These are phyloP conservation scores for Oncorhynchus nerka DNA, from an alignment of 2,113 vertebrate genomes.

Conservation along the genomic window DNA sequence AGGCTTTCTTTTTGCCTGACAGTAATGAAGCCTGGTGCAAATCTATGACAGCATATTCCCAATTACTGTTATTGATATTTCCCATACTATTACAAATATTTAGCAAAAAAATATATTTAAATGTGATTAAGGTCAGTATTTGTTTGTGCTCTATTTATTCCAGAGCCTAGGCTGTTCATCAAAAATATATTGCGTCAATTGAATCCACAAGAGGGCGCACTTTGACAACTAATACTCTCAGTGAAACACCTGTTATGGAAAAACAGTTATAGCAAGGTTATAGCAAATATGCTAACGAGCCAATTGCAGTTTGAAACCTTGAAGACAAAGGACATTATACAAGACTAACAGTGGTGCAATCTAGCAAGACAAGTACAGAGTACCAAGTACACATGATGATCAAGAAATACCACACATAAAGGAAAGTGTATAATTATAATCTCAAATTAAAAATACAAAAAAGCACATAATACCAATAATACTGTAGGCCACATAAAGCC, in stretches of 20 bases:
- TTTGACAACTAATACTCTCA: conserved; percentile 27
- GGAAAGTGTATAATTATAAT: background rate
- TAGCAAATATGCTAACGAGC: no score
- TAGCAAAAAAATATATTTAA: no score
- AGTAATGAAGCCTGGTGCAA: no score
- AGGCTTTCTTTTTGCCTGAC: no score
- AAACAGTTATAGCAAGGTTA: no score
- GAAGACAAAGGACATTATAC: background rate
- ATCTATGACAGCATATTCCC: no score
- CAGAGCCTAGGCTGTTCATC: background rate
- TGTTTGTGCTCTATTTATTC: background rate
- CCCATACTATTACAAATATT: no score
- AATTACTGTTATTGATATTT: no score
- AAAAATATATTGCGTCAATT: background rate
- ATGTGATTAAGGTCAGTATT: no score
- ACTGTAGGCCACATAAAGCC: conserved; percentile 27
- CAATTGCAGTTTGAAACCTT: background rate
- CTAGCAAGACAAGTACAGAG: no score
- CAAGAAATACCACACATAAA: background rate
- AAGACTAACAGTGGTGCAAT: no score
- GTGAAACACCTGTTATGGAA: no score
- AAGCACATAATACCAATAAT: background rate
- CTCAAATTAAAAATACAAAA: conserved; percentile 1
- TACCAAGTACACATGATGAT: background rate
- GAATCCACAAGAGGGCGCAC: conserved; percentile 60